These are phyloP conservation scores for Solea solea DNA, from an alignment of 2,113 vertebrate species.

Conservation along the genomic window DNA sequence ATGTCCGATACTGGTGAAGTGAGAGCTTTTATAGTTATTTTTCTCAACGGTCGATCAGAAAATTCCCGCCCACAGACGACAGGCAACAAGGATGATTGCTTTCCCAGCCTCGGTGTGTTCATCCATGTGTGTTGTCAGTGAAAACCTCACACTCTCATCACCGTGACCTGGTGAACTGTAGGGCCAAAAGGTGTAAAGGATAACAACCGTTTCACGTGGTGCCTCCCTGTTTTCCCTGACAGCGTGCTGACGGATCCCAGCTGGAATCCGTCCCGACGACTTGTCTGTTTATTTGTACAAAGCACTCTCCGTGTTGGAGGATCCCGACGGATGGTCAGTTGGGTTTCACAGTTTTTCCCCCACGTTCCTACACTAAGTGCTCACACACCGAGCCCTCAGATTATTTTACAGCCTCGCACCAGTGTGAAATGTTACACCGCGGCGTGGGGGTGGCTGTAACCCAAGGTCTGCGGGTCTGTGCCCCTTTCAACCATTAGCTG, in stretches of 20 bases:
- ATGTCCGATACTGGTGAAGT: too few species aligned
- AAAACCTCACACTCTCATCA: conserved; percentile 19
- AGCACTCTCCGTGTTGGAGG: conserved; percentile 44
- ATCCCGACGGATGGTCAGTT: conserved; percentile 47
- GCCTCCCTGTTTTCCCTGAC: conserved; percentile 17
- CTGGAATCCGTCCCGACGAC: conserved; percentile 27
- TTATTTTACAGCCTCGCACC: conserved; percentile 67
- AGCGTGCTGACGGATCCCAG: conserved; percentile 16
- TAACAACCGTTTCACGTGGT: conserved; percentile 23
- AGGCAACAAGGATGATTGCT: neutral
- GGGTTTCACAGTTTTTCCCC: conserved; percentile 65
- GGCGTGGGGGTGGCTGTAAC: conserved; percentile 18
- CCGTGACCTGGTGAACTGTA: neutral
- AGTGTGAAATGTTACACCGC: conserved; percentile 66
- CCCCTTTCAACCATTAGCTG: conserved; percentile 47
- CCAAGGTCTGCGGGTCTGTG: conserved; percentile 40
- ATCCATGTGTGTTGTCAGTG: neutral
- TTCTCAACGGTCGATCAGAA: neutral
- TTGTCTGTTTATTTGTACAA: conserved; percentile 67
- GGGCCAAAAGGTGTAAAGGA: conserved; percentile 9
- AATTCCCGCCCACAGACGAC: neutral
- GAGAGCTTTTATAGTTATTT: too few species aligned
- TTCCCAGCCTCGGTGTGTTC: neutral
- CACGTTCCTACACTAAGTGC: conserved; percentile 36
- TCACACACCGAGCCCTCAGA: conserved; percentile 38